A percentile compares a stretch with the other conserved stretches of the same genome.
Conservation (phyloP, 2,888 invertebrate genomes). For the Ganaspis brasiliensis region DNA sequence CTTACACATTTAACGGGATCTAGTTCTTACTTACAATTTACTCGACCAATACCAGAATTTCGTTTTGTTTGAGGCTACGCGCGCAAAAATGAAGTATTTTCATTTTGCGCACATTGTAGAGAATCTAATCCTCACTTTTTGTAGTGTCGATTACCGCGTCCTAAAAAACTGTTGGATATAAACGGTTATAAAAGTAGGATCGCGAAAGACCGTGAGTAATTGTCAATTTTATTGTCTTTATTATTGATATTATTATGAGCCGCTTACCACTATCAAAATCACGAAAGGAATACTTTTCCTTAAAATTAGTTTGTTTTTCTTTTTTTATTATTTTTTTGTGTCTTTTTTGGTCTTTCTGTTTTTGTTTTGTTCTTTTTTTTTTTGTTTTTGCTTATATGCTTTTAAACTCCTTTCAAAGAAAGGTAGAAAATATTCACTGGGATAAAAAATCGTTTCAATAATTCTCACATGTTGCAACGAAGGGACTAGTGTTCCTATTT, state of each 20-base stretch:
- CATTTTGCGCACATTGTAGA: background rate
- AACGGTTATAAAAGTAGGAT: slow-evolving; percentile 7
- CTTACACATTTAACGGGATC: slow-evolving; percentile 18
- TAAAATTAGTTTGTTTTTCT: background rate
- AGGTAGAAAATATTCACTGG: slow-evolving; percentile 4
- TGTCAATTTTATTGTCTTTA: background rate
- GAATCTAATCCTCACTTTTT: background rate
- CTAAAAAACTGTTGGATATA: slow-evolving; percentile 7
- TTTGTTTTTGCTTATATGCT: too few relatives aligned
- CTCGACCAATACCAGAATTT: slow-evolving; percentile 11
- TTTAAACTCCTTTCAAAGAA: slow-evolving; percentile 10
- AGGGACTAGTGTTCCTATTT: slow-evolving; percentile 43
- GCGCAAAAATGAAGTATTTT: slow-evolving; percentile 11
- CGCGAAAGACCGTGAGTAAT: background rate
- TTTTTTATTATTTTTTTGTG: too few relatives aligned
- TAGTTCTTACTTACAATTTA: slow-evolving; percentile 17
- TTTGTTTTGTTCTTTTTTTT: too few relatives aligned
- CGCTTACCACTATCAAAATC: slow-evolving; percentile 16
- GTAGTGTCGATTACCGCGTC: slow-evolving; percentile 18
- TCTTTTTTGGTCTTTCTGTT: too few relatives aligned
- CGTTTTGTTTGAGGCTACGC: slow-evolving; percentile 10
- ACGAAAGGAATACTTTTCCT: slow-evolving; percentile 7
- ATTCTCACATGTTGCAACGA: slow-evolving; percentile 26
- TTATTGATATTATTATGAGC: slow-evolving; percentile 17
- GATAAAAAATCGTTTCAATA: background rate